These are phyloP conservation scores for Harpalus rufipes DNA, from an alignment of 2,888 invertebrate species.

Conservation along the genomic window DNA sequence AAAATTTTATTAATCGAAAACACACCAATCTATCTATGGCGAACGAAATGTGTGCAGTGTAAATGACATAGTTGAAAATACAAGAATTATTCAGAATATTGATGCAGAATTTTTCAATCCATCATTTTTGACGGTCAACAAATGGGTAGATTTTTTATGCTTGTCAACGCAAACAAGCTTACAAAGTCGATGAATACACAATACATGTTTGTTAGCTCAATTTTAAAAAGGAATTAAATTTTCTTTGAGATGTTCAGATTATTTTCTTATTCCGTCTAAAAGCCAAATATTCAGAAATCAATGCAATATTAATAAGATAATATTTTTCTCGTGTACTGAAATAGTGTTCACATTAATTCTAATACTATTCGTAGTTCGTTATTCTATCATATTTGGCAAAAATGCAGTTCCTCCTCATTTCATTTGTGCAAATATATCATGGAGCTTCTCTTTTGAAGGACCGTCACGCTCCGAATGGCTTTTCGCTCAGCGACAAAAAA, in stretches of 20 bases:
- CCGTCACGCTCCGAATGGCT: constrained; percentile 37
- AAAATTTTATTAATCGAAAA: background rate
- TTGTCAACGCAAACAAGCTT: constrained; percentile 22
- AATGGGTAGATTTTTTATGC: constrained; percentile 18
- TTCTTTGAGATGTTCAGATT: background rate
- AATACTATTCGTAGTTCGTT: background rate
- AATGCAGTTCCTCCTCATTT: constrained; percentile 32
- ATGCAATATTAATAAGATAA: background rate
- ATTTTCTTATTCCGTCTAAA: background rate
- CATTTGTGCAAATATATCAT: constrained; percentile 32
- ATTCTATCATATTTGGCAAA: constrained; percentile 13
- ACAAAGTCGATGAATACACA: constrained; percentile 10
- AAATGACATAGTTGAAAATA: constrained; percentile 39
- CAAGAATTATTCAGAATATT: constrained; percentile 28
- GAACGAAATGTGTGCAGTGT: constrained; percentile 28
- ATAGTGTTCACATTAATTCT: too few species aligned
- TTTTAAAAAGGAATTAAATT: background rate
- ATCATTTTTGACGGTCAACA: constrained; percentile 26
- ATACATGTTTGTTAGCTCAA: constrained; percentile 14
- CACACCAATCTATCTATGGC: constrained; percentile 17
- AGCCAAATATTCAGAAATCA: background rate
- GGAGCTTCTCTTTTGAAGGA: constrained; percentile 32
- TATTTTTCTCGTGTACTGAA: background rate
- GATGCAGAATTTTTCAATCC: constrained; percentile 33
- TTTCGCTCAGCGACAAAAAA: constrained; percentile 43